Conservation (phyloP, 2,888 invertebrate genomes). For the Anthophora plumipes region DNA sequence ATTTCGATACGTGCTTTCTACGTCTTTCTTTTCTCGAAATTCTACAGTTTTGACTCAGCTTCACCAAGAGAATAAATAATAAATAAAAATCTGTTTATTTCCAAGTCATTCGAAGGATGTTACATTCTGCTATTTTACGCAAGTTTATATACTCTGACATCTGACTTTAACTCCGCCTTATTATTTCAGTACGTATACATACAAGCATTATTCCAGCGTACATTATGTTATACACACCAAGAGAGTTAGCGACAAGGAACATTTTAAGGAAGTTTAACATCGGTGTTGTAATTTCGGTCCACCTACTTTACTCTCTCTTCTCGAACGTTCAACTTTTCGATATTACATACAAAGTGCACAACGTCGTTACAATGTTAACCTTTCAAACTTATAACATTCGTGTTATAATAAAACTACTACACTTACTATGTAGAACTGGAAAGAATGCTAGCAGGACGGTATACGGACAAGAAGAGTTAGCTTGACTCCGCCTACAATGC, state of each 20-base stretch:
- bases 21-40: too few relatives aligned
- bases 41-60: too few relatives aligned
- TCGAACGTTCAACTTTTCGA: neutral
- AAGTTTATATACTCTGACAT: neutral
- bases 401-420: too few relatives aligned
- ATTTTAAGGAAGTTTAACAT: neutral
- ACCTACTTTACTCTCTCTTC: neutral
- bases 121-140: neutral
- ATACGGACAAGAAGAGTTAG: too few relatives aligned
- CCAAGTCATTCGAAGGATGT: neutral
- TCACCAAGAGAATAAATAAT: too few relatives aligned
- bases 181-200: neutral
- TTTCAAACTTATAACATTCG: neutral
- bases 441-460: too few relatives aligned
- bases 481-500: too few relatives aligned
- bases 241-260: neutral
- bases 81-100: too few relatives aligned
- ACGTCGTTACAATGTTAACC: neutral
- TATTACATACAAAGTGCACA: neutral
- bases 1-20: too few relatives aligned
- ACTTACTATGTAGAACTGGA: too few relatives aligned
- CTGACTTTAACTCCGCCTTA: neutral
- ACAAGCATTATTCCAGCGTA: neutral
- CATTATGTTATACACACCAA: neutral
- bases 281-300: neutral